Evolutionary conservation across 2,888 invertebrate genomes (phyloP), one percentile per base, ranked within the genome.

Genomic region (Phlogophora meticulosa): DNA sequence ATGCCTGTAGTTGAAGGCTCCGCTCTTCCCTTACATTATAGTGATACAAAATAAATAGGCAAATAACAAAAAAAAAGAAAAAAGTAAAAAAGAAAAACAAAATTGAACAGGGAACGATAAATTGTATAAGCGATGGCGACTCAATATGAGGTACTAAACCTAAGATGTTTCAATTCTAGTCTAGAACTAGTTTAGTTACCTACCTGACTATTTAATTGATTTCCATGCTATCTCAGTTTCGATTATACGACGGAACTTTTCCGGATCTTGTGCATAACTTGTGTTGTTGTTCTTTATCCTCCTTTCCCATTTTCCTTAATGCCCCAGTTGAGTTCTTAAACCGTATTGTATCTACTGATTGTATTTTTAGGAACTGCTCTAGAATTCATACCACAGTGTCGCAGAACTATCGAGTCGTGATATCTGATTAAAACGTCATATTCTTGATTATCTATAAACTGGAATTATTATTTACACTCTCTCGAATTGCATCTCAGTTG

Each of bases 401-500:
- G 20, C 7, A 20, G 5, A 28, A 28, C 28, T 28, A 28, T 28
- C 28, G 5, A 2, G 28, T 45, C 13, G 20, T 20, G 13, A 28
- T 7, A n/a, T n/a, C 28, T n/a, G 7, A 32, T 60, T 20, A 61
- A n/a, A n/a, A n/a, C 10, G 20, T 45, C 20, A n/a, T 20, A 38
- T 11, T 36, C 5, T 4, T 34, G 11, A 32, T 46, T 40, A 22
- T 10, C 2, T 20, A 20, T 42, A 36, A 40, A 17, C 10, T 43
- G 32, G 15, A 15, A 17, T 38, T 36, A 49, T 7, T 40, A 45
- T 43, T 17, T 20, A 20, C 5, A 20, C 17, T 9, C n/a, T 61
- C 38, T 65, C 52, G 13, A 38, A 20, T 28, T 46, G 38, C 43
- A 60, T 61, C 60, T 61, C 17, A 61, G 13, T 28, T 28, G 28